Base-by-base conservation (phyloP, 2,888 invertebrate genomes). In the Rhimphoctona megacephalus region DNA sequence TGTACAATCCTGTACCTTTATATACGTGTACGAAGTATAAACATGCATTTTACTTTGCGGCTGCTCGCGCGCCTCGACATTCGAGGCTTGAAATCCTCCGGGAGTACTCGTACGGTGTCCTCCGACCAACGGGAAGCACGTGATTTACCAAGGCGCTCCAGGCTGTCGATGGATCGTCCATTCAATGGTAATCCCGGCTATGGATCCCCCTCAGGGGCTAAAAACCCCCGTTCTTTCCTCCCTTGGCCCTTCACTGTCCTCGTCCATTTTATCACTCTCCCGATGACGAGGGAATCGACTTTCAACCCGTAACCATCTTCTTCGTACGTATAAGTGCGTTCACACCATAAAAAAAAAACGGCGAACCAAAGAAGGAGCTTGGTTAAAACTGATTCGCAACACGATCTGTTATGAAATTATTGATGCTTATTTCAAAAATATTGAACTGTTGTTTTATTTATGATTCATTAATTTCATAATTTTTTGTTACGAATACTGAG, bases 161-260 rank as follows among this genome's bases (percentile, higher is more conserved):
- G 89, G 85, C 85, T 87, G 81, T 81, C 90, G 91, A 90, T 90
- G 90, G 91, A 92, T 92, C 90, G 90, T 90, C 91, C 89, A 92
- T 92, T 92, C 90, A 92, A 92, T 92, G 91, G 90, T 92, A 92
- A 92, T 92, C 89, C 89, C 77, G 81, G 72, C 81, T 72, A 77
- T 77, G 77, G 30, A 69, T 66, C 49, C 76, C 67, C 87, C 85
- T 85, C 81, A 83, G 82, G 89, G 81, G 77, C 82, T 74, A 85
- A 84, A 33, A 78, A 77, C 85, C 74, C 86, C 79, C 76, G 49
- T 54, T 72, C 57, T 74, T 69, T 88, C 73, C 76, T 49, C 54
- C 67, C 57, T 74, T 64, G 33, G 64, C 85, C 67, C 79, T 46
- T 61, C 66, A 72, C 61, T 80, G 76, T 73, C 70, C 72, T 74